Conservation (phyloP, 2,113 vertebrate genomes). For the Panthera uncia region DNA sequence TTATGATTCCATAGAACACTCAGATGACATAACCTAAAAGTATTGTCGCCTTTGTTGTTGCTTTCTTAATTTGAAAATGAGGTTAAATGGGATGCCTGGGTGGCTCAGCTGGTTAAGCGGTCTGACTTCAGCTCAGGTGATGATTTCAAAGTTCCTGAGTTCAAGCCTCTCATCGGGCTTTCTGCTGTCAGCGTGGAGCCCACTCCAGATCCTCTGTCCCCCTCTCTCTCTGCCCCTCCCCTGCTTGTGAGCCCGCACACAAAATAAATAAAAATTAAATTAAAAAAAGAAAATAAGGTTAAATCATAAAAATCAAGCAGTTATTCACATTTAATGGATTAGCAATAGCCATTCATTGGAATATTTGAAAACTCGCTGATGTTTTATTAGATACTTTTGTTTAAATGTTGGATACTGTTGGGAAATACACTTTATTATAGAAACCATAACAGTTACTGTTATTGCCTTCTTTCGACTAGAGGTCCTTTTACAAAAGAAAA, state of each 20-base stretch:
- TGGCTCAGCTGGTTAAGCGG: too few relatives aligned
- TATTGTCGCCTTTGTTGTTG: neutral
- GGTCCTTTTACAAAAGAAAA: neutral
- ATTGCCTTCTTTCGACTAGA: neutral
- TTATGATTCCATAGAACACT: neutral
- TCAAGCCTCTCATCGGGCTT: too few relatives aligned
- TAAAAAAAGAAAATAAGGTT: neutral
- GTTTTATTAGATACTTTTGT: neutral
- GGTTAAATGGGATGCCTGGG: neutral
- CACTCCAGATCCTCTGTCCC: too few relatives aligned
- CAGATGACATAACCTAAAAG: neutral
- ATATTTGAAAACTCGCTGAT: neutral
- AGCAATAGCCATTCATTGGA: neutral
- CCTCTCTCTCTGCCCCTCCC: too few relatives aligned
- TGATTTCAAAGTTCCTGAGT: too few relatives aligned
- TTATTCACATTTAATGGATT: neutral
- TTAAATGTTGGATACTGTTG: neutral
- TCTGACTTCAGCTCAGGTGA: too few relatives aligned
- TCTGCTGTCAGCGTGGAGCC: too few relatives aligned
- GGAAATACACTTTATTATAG: neutral
- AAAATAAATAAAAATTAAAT: too few relatives aligned
- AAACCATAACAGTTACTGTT: neutral
- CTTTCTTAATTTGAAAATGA: neutral
- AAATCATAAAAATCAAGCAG: neutral
- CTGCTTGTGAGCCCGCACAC: too few relatives aligned